phyloP scores from a whole-genome alignment of 2,797 vertebrate species.

The Sebastes matsubarae region DNA sequence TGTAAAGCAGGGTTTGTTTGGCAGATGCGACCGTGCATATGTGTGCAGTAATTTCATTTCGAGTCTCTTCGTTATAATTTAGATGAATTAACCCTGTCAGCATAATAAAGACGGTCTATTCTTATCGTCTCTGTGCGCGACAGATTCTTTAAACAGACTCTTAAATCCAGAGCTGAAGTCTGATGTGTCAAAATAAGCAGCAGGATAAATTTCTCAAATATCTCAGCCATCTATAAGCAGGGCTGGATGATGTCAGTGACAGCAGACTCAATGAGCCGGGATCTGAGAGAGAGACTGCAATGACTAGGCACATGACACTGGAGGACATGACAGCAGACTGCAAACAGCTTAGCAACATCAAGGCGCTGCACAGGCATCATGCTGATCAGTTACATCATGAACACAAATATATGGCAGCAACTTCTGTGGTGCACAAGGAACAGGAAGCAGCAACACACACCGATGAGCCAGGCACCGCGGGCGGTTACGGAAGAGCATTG shows the following conservation, averaged over 20 bases:
- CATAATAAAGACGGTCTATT: neutral
- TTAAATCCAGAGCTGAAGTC: slow-evolving; percentile 22
- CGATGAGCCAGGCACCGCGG: slow-evolving; percentile 17
- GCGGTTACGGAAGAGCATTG: neutral
- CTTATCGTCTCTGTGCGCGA: slow-evolving; percentile 17
- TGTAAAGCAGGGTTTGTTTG: slow-evolving; percentile 23
- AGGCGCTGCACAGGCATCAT: slow-evolving; percentile 29
- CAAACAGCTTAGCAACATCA: slow-evolving; percentile 65
- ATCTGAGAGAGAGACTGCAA: slow-evolving; percentile 29
- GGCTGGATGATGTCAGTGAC: slow-evolving; percentile 35
- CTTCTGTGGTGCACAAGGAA: slow-evolving; percentile 25
- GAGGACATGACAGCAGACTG: slow-evolving; percentile 56
- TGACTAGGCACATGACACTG: slow-evolving; percentile 30
- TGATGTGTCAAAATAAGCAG: slow-evolving; percentile 18
- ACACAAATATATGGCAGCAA: slow-evolving; percentile 31
- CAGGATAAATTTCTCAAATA: slow-evolving; percentile 9
- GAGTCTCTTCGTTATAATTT: slow-evolving; percentile 32
- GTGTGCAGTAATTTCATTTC: slow-evolving; percentile 10
- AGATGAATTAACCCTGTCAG: slow-evolving; percentile 28
- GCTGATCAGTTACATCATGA: slow-evolving; percentile 54
- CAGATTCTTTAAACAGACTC: slow-evolving; percentile 26
- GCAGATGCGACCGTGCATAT: neutral
- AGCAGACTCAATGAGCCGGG: slow-evolving; percentile 23
- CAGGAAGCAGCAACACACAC: slow-evolving; percentile 13
- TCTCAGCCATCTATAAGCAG: slow-evolving; percentile 28